Evolutionary conservation across 2,888 invertebrate genomes (phyloP), one percentile per base, ranked within the genome.

Genomic region (Dorcus hopei): DNA sequence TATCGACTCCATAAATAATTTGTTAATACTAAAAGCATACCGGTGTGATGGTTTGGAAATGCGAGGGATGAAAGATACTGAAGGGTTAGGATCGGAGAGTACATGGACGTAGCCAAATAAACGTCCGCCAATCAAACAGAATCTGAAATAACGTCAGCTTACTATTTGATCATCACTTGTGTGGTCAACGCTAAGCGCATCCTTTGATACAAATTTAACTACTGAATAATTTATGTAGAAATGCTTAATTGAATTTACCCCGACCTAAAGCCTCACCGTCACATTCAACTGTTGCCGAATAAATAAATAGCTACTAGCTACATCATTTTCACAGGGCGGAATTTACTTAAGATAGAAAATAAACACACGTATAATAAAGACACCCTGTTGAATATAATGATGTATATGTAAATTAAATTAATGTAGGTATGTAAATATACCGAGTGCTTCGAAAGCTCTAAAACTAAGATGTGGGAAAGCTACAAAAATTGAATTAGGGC

Each of bases 161-260:
- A 57, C 51, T 60, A 64, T 61, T 64, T 58, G 62, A 62, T 64
- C 58, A 59, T 38, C 55, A 38, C 59, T 62, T 62, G 61, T 52
- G 57, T 61, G 61, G 60, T 63, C 60, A 61, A 58, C 62, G 59
- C 61, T 65, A 64, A 62, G 62, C 57, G 63, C 58, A 59, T 61
- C 43, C 53, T 56, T 52, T 49, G 52, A 52, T 55, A 42, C 49
- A 33, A 43, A 42, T 49, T 52, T 56, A 14, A 19, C 23, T 38
- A 41, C n/a, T 59, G 52, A 59, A 59, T 56, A 52, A 59, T 59
- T 59, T 52, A 59, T 42, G 48, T 43, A 42, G 42, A 23, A 54
- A 47, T 33, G 45, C 52, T 39, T 54, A 43, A 52, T 52, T 59
- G 52, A 55, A 52, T 59, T 59, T 59, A 19, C 38, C 9, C 14